Percentiles rank a stretch among this genome's conserved stretches.
These are phyloP conservation scores for Drosophila erecta DNA, from an alignment of 1,140 invertebrate genomes.

Conservation along the genomic window DNA sequence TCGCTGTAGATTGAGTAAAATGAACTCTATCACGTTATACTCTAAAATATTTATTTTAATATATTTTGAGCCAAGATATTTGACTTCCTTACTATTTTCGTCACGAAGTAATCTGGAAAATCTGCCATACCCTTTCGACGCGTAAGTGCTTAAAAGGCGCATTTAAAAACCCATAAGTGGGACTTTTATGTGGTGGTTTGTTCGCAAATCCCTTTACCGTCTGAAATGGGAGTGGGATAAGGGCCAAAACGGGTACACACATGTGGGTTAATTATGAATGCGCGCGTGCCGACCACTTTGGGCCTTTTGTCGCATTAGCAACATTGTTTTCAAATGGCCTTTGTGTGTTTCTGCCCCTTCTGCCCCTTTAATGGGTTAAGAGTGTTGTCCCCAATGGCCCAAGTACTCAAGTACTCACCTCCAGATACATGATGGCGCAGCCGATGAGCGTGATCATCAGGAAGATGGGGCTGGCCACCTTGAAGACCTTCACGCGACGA, in stretches of 20 bases:
- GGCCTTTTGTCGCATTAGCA: constrained; percentile 72
- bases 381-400: constrained; percentile 18
- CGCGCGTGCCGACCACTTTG: constrained; percentile 34
- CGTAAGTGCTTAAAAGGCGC: constrained; percentile 54
- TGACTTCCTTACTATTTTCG: not conserved
- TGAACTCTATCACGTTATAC: no score
- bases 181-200: constrained; percentile 59
- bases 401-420: constrained; percentile 86
- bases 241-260: constrained; percentile 15
- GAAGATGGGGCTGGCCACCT: constrained; percentile 95
- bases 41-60: no score
- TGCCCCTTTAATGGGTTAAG: constrained; percentile 37
- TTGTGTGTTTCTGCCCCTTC: constrained; percentile 53
- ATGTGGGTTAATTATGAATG: constrained; percentile 80
- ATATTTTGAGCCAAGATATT: no score
- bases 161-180: constrained; percentile 74
- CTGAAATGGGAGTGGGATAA: constrained; percentile 12
- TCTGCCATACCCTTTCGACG: not conserved
- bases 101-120: constrained; percentile 1
- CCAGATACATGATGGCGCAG: constrained; percentile 95
- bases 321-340: constrained; percentile 67
- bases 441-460: constrained; percentile 93
- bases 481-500: constrained; percentile 93
- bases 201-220: constrained; percentile 20
- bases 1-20: no score